Percentiles rank a stretch among this genome's conserved stretches.
These are phyloP conservation scores for Aramus guarauna DNA, from an alignment of 2,113 vertebrate species.

Conservation along the genomic window DNA sequence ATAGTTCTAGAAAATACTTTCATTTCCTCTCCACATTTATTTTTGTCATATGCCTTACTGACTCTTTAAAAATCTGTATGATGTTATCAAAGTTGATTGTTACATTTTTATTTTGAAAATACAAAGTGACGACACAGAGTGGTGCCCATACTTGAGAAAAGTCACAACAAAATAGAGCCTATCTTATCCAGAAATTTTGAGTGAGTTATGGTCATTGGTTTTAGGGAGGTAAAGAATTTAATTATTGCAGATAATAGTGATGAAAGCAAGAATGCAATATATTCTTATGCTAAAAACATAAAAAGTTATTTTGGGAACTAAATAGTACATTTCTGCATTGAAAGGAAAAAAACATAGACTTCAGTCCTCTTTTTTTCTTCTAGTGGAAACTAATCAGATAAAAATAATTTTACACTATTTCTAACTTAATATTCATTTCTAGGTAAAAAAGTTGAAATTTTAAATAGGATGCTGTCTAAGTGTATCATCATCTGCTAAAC, in stretches of 20 bases:
- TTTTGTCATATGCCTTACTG: neutral
- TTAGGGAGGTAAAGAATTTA: neutral
- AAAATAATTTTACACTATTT: neutral
- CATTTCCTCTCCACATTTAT: conserved; percentile 37
- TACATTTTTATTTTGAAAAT: neutral
- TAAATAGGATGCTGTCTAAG: neutral
- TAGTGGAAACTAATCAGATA: neutral
- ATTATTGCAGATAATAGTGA: neutral
- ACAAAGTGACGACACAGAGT: neutral
- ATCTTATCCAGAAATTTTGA: neutral
- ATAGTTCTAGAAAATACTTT: conserved; percentile 51
- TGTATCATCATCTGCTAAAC: neutral
- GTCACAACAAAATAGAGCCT: neutral
- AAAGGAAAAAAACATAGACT: neutral
- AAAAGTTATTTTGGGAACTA: neutral
- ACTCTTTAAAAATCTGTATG: neutral
- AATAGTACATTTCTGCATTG: neutral
- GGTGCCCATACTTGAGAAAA: neutral
- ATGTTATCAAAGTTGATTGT: neutral
- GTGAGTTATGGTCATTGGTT: neutral
- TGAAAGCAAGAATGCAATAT: neutral
- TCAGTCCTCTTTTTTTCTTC: neutral
- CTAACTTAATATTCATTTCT: neutral
- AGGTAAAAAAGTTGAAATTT: neutral
- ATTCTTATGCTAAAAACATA: neutral